Conservation (phyloP, 1,140 invertebrate species). For the Hypsibius dujardini region DNA sequence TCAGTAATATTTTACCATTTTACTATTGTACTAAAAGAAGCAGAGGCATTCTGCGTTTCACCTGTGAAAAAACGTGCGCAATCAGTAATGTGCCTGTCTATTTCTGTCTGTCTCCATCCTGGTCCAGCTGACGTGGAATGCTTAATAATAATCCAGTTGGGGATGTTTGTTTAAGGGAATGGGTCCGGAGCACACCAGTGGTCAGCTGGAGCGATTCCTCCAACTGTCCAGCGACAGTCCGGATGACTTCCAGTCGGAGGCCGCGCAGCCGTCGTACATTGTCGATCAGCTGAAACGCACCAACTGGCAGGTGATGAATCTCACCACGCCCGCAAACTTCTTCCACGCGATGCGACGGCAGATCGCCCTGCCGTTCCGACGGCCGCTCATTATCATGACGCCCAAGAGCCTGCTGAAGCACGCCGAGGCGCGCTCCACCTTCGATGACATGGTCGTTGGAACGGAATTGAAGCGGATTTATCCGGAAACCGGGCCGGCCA, state of each 20-base stretch:
- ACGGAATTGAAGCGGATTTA: slow-evolving; percentile 29
- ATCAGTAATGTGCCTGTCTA: not conserved
- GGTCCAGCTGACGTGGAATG: not conserved
- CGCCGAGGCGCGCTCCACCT: slow-evolving; percentile 36
- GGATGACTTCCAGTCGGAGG: slow-evolving; percentile 55
- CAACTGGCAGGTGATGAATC: slow-evolving; percentile 76
- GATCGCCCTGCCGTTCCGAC: slow-evolving; percentile 69
- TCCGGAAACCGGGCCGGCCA: slow-evolving; percentile 30
- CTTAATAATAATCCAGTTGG: not conserved
- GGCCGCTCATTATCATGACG: slow-evolving; percentile 37
- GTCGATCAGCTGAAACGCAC: slow-evolving; percentile 90
- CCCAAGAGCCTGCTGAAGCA: slow-evolving; percentile 38
- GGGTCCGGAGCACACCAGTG: slow-evolving; percentile 94
- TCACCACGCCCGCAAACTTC: slow-evolving; percentile 83
- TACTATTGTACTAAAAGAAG: no score
- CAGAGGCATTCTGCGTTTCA: no score
- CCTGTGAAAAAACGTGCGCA: no score
- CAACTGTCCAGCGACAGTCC: slow-evolving; percentile 92
- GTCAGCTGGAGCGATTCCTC: slow-evolving; percentile 80
- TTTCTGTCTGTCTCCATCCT: not conserved
- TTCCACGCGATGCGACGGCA: slow-evolving; percentile 91
- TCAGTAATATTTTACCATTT: no score
- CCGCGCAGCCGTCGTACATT: slow-evolving; percentile 39
- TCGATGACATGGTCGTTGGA: slow-evolving; percentile 35
- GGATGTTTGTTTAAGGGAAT: slow-evolving; percentile 32